Conservation (phyloP, 2,113 vertebrate genomes). For the Pseudorectes ferrugineus region DNA sequence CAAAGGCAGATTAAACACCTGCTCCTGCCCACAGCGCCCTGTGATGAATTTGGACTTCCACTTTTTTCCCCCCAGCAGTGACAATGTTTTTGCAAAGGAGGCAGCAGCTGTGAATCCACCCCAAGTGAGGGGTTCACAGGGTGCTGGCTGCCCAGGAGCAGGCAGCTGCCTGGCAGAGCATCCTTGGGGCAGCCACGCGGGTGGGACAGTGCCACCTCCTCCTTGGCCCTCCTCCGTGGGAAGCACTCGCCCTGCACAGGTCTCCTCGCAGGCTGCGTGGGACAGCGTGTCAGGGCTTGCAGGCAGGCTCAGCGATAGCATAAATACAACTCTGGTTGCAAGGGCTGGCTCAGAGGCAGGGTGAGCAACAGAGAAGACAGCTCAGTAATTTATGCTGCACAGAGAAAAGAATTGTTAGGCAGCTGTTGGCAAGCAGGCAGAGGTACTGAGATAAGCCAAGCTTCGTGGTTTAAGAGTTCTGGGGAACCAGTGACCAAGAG, state of each 20-base stretch:
- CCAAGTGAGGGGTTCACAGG: no score
- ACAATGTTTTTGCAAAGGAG: background rate
- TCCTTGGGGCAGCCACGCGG: fast-evolving
- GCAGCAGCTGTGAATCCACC: background rate
- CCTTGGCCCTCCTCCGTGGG: fast-evolving
- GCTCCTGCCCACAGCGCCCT: background rate
- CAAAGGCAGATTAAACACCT: background rate
- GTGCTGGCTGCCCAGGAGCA: background rate
- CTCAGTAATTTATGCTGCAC: background rate
- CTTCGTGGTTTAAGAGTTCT: fast-evolving
- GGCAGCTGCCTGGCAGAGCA: background rate
- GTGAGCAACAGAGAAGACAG: background rate
- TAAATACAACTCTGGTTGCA: background rate
- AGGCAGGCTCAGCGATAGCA: fast-evolving
- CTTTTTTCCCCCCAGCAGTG: background rate
- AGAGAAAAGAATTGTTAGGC: background rate
- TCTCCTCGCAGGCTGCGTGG: fast-evolving
- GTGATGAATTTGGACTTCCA: background rate
- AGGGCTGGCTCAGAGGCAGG: background rate
- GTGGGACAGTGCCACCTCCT: background rate
- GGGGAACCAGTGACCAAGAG: background rate
- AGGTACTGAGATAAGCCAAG: background rate
- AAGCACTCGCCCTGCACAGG: background rate
- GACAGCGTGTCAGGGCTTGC: background rate
- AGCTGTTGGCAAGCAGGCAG: background rate